A percentile compares a stretch with the other conserved stretches of the same genome.
These are phyloP conservation scores for Sphinx pinastri DNA, from an alignment of 2,888 invertebrate genomes.

Conservation along the genomic window DNA sequence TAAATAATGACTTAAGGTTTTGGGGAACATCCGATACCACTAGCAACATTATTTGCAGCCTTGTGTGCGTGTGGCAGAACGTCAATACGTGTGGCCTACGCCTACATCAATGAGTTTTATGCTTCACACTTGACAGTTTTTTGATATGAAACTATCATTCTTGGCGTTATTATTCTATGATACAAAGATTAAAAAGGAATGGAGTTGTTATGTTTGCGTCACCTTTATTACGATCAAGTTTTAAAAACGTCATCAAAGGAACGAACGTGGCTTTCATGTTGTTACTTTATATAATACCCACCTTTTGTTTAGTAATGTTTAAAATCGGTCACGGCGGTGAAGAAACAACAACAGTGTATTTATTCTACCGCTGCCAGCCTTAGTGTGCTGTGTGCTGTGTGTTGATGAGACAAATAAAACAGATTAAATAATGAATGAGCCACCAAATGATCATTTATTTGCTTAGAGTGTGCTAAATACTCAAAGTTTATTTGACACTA, in stretches of 20 bases:
- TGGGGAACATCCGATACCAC: too few relatives aligned
- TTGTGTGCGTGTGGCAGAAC: too few relatives aligned
- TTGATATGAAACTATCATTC: too few relatives aligned
- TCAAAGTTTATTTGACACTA: background rate
- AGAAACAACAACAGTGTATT: background rate
- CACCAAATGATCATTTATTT: background rate
- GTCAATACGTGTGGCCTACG: too few relatives aligned
- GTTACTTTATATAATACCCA: background rate
- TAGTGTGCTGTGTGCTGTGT: background rate
- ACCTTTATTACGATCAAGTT: background rate
- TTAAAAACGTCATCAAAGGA: slow-evolving; percentile 6
- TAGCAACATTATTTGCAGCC: too few relatives aligned
- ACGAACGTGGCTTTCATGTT: background rate
- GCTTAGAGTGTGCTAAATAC: too few relatives aligned
- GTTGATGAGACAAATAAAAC: background rate
- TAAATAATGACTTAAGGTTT: too few relatives aligned
- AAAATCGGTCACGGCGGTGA: slow-evolving; percentile 1
- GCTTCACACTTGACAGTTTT: too few relatives aligned
- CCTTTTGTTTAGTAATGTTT: slow-evolving; percentile 3
- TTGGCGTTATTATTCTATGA: too few relatives aligned
- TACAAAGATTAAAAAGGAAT: slow-evolving; percentile 4
- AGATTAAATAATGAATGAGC: background rate
- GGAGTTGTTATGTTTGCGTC: slow-evolving; percentile 1
- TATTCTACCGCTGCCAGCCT: background rate
- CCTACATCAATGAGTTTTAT: too few relatives aligned